These are phyloP conservation scores for Cancer borealis DNA, from an alignment of 2,888 invertebrate genomes.

Conservation along the genomic window DNA sequence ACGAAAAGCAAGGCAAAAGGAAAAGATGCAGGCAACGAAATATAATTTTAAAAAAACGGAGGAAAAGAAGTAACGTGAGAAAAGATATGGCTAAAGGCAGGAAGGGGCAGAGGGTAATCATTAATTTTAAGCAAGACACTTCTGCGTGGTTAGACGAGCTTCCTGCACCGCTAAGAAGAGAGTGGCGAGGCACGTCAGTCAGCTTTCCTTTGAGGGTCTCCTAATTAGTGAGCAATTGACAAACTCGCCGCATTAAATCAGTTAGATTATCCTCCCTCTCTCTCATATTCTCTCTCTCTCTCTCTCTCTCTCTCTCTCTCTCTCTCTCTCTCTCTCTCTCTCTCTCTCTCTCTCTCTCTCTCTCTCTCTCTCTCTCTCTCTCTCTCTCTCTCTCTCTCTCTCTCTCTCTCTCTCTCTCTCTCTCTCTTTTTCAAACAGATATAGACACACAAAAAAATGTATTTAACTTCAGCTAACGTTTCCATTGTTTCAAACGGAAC, in stretches of 20 bases:
- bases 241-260: neutral
- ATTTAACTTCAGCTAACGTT: no score
- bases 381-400: slow-evolving; percentile 54
- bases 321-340: slow-evolving; percentile 28
- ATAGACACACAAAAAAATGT: no score
- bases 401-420: slow-evolving; percentile 77
- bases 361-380: no score
- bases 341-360: slow-evolving; percentile 77
- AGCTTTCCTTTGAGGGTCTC: neutral
- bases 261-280: slow-evolving; percentile 18
- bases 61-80: neutral
- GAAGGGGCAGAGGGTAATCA: neutral
- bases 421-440: no score
- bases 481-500: no score
- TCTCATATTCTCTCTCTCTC: neutral
- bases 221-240: slow-evolving; percentile 15
- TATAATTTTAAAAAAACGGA: neutral
- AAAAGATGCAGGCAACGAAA: neutral
- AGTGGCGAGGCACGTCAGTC: neutral
- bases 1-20: neutral
- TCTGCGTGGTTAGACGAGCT: neutral
- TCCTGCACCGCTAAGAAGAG: neutral
- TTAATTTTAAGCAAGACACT: neutral
- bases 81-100: neutral
- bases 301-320: slow-evolving; percentile 44